Evolutionary conservation across 2,797 vertebrate species (phyloP).

Genomic region (Falco naumanni): DNA sequence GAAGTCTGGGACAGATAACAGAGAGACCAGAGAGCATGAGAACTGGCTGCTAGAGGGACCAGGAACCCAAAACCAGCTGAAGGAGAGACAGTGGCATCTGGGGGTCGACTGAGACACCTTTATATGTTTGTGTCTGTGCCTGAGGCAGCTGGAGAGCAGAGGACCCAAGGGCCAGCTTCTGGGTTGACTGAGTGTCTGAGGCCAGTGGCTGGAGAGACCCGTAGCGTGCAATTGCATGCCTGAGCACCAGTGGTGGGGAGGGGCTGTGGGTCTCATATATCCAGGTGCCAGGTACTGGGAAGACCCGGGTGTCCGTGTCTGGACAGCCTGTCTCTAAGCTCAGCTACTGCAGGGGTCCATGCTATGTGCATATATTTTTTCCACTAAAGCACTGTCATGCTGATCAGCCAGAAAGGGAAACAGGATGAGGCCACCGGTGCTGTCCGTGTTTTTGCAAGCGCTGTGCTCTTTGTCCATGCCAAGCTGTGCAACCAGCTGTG

Average conservation of each 20-base stretch:
- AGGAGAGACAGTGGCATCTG: neutral
- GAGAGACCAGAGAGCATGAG: neutral
- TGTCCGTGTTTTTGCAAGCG: rapidly evolving
- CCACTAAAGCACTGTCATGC: neutral
- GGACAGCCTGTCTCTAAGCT: neutral
- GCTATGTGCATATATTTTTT: neutral
- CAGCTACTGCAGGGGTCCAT: neutral
- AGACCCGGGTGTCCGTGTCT: neutral
- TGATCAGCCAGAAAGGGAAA: neutral
- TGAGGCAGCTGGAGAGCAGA: neutral
- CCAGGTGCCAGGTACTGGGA: neutral
- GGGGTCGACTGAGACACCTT: neutral
- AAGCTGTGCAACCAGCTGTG: neutral
- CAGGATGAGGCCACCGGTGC: neutral
- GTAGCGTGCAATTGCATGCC: neutral
- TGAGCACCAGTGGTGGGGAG: neutral
- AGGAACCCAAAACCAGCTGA: neutral
- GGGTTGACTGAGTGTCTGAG: no score
- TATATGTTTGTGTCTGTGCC: neutral
- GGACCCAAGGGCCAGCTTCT: neutral
- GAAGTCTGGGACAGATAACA: neutral
- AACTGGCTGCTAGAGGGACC: neutral
- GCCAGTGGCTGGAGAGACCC: neutral
- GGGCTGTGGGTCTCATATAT: neutral
- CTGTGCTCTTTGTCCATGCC: neutral